Percentiles rank a stretch among this genome's conserved stretches.
phyloP scores from a whole-genome alignment of 1,140 invertebrate species.

The Dinothrombium tinctorium region DNA sequence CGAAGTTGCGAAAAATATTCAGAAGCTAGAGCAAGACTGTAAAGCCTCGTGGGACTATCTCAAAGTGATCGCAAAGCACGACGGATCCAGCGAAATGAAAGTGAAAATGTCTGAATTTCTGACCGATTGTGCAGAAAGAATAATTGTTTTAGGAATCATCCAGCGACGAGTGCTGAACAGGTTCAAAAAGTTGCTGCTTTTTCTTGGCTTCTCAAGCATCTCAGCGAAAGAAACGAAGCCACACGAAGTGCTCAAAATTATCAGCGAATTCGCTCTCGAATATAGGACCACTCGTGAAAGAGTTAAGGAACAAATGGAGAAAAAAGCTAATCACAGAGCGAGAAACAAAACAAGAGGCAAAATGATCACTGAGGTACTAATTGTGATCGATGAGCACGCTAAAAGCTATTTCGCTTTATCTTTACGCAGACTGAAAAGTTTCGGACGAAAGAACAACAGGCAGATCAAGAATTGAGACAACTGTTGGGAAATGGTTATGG shows the following conservation, averaged over 20 bases:
- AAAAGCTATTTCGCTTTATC: neutral
- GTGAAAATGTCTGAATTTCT: constrained; percentile 72
- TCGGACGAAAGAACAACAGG: constrained; percentile 44
- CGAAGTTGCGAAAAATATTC: constrained; percentile 56
- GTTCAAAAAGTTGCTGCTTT: constrained; percentile 80
- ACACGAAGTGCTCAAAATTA: constrained; percentile 67
- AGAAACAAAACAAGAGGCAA: constrained; percentile 90
- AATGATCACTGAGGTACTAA: constrained; percentile 74
- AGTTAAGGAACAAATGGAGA: constrained; percentile 80
- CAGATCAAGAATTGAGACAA: constrained; percentile 47
- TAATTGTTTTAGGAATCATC: constrained; percentile 72
- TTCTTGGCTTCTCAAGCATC: constrained; percentile 59
- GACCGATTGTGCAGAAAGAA: constrained; percentile 83
- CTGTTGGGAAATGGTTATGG: constrained; percentile 28
- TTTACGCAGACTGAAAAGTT: constrained; percentile 39
- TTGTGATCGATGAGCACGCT: neutral
- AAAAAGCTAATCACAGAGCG: constrained; percentile 55
- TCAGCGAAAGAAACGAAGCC: constrained; percentile 66
- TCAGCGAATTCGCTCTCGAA: constrained; percentile 96
- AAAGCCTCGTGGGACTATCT: constrained; percentile 93
- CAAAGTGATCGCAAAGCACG: constrained; percentile 84
- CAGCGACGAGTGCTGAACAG: constrained; percentile 72
- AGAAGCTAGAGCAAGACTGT: constrained; percentile 75
- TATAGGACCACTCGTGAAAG: constrained; percentile 88
- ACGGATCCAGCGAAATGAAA: constrained; percentile 57